Evolutionary conservation across 2,797 vertebrate species (phyloP), one percentile per base, ranked within the genome.

Genomic region (Sebastolobus altivelis): DNA sequence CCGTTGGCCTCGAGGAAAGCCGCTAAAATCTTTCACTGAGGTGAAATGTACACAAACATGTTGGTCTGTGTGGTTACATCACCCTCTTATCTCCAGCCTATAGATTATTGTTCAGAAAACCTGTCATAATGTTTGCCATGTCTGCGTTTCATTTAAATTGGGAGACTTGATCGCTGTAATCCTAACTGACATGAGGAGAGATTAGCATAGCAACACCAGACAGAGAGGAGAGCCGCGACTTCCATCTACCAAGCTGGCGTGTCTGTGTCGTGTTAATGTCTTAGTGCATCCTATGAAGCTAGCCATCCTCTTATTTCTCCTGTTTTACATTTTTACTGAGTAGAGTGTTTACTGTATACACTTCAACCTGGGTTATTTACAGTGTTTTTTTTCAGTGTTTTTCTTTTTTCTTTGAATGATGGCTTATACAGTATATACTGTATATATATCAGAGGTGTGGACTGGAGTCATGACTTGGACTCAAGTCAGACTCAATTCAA

Each of bases 161-260:
- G 62, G 55, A 79, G 55, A 72, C 68, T 55, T 65, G 66, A 88
- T 85, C 38, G 65, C 69, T 72, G 71, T 88, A 90, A 89, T 86
- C 85, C 75, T 87, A 69, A 87, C 49, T 81, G 88, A 86, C 84
- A 68, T 49, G 27, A 71, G 65, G 63, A 71, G 55, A 88, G 82
- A 87, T 88, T 83, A 82, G 71, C 62, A 65, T 38, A 65, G 82
- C 43, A 54, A 49, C 72, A 60, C 13, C 82, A 77, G 65, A 72
- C 75, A 72, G 40, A 58, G 37, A 77, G 66, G 43, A 81, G 59
- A 84, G 56, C 31, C 1, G 9, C 3, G 6, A 29, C 43, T 69
- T 73, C 37, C 69, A 52, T 80, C 74, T 59, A 38, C 60, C n/a
- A 49, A 62, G 72, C 60, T 71, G 65, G 22, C 73, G 74, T 35